Evolutionary conservation across 1,140 invertebrate genomes (phyloP), one percentile per base, ranked within the genome.

Genomic region (Bombus confusus): DNA sequence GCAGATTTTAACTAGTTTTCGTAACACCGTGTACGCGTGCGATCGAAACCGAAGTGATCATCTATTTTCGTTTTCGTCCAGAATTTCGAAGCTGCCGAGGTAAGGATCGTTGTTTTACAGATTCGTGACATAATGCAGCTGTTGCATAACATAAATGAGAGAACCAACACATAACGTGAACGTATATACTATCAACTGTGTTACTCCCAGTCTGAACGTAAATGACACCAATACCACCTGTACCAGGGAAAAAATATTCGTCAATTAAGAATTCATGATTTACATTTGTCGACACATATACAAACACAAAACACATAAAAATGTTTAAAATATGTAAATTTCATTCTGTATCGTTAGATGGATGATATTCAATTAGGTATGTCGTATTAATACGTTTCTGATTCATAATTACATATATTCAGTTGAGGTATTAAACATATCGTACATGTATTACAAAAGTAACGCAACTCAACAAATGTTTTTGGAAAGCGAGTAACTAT

Each of bases 41-140:
- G 43, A 59, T 62, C 43, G 39, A 47, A 64, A 69, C 28, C 52
- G 34, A 69, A 47, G 68, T 66, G 80, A 77, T 34, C 75, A 57
- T 87, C 89, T 90, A 90, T 87, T 90, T 90, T 87, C 82, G 86
- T 90, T 82, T 90, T 62, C 59, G 25, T 72, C 37, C 72, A 80
- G 57, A 83, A n/a, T 39, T 52, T 37, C 28, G 9, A 41, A 57
- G 37, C 39, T 47, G 10, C 3, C 31, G 34, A 87, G 85, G 88
- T 81, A 87, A 90, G 88, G 4, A 80, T 66, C 41, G n/a, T 43
- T 47, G 28, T 13, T 6, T 52, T 6, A 25, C 2, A 34, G 6
- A 37, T 47, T 66, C 10, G 8, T 25, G 28, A 62, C 10, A 37
- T 31, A 77, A n/a, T 41, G 25, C 31, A 31, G 37, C 71, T 31